Conservation (phyloP, 37 sponge, comb jelly and placozoan species). For the Oopsacas minuta region DNA sequence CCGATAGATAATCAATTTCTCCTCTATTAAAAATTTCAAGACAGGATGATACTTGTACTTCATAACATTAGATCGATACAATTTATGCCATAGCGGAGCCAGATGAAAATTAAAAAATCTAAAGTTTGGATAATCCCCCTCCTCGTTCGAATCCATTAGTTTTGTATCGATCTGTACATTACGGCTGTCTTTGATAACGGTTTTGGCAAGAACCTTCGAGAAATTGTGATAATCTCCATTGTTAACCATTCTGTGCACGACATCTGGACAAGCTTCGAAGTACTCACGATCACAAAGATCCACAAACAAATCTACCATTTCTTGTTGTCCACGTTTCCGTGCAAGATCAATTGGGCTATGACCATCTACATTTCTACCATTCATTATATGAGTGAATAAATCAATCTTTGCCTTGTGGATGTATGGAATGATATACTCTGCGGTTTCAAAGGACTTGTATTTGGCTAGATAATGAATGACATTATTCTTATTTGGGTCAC, state of each 20-base stretch:
- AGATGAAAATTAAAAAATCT: background rate
- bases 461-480: conserved; percentile 8
- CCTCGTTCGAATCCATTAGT: conserved; percentile 1
- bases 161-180: background rate
- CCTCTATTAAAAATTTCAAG: background rate
- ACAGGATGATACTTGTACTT: background rate
- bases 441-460: background rate
- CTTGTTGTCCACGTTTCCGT: background rate
- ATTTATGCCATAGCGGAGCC: background rate
- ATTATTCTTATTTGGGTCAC: conserved; percentile 7
- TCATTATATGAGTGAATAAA: background rate
- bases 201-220: background rate
- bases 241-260: background rate
- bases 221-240: background rate
- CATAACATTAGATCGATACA: background rate
- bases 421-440: background rate
- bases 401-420: background rate
- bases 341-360: background rate
- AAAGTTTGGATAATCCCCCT: background rate
- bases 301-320: conserved; percentile 7
- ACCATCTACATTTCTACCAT: background rate
- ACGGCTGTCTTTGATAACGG: background rate
- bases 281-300: background rate
- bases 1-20: background rate
- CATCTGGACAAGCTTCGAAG: background rate